Conservation (phyloP, 1,140 invertebrate species). For the Melipona quadrifasciata region DNA sequence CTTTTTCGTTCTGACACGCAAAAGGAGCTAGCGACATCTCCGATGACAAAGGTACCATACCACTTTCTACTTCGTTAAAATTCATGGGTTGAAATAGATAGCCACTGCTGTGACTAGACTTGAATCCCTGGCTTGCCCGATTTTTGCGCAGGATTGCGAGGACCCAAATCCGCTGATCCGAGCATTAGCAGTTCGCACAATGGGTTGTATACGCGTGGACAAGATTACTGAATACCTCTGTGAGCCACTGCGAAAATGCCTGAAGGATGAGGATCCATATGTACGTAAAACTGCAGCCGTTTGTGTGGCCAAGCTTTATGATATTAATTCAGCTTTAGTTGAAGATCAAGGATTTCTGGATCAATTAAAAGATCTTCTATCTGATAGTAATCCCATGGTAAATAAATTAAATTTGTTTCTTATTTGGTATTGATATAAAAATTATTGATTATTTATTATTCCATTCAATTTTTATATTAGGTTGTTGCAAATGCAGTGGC, state of each 20-base stretch:
- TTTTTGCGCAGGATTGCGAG: constrained; percentile 96
- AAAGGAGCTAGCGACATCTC: constrained; percentile 83
- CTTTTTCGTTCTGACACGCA: constrained; percentile 83
- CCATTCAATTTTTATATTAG: constrained; percentile 75
- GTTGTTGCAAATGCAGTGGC: constrained; percentile 99
- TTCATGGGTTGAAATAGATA: constrained; percentile 80
- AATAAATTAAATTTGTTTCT: constrained; percentile 18
- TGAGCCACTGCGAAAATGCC: constrained; percentile 98
- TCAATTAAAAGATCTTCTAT: constrained; percentile 97
- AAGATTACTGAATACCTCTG: constrained; percentile 99
- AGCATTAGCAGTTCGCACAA: constrained; percentile 98
- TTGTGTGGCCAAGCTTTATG: constrained; percentile 99
- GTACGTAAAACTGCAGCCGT: constrained; percentile 99
- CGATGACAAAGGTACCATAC: constrained; percentile 82
- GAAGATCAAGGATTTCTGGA: constrained; percentile 99
- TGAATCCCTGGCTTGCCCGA: constrained; percentile 82
- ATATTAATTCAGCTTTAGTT: constrained; percentile 98
- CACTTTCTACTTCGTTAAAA: constrained; percentile 80
- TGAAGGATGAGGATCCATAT: constrained; percentile 99
- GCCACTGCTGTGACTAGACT: constrained; percentile 81
- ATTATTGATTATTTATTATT: not conserved
- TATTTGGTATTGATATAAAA: not conserved
- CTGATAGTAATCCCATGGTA: constrained; percentile 99
- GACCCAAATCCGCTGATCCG: constrained; percentile 99
- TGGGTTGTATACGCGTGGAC: constrained; percentile 99